Base-by-base conservation (phyloP, 2,888 invertebrate genomes). In the Sphaerophoria rueppellii region DNA sequence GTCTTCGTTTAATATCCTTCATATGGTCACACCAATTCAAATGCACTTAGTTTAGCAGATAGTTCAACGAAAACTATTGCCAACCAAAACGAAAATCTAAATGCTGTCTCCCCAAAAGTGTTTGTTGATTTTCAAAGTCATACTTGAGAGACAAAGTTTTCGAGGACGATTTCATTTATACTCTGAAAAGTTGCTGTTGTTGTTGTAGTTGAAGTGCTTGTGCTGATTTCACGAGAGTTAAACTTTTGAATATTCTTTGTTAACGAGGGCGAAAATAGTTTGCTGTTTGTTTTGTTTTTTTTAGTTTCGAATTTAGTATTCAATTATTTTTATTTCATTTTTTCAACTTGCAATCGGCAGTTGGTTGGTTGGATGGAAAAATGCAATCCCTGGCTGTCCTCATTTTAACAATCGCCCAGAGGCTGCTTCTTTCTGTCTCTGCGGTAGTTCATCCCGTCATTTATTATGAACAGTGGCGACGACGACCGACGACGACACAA, bases 101-200 rank as follows among this genome's bases (percentile, higher is more conserved):
- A 50, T 52, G 63, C 58, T 24, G 48, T 16, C 57, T 55, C 37
- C 55, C 14, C 14, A 43, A 52, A 37, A 69, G 58, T 81, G 70
- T 77, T 85, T 85, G 81, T 71, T 85, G 81, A 76, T 85, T 81
- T 85, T 85, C 85, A 81, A 85, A 81, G 81, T 81, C 85, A 77
- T 63, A 9, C 32, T 7, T 14, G 37, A 32, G 16, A 11, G 61
- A 57, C 60, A 63, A 75, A 75, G 74, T 80, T 80, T 75, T 67
- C 12, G 40, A 32, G 50, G 2, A 6, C 16, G 61, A 43, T 73
- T 69, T 57, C 32, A 24, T 24, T 24, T 24, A 24, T 24, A 24
- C 24, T 24, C 1, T 24, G 24, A 24, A 24, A 24, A 16, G 37
- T 52, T 40, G 52, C 52, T 63, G 72, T 24, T 24, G 24, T 24